Evolutionary conservation across 1,140 invertebrate genomes (phyloP).

Genomic region (Zaprionus inermis): DNA sequence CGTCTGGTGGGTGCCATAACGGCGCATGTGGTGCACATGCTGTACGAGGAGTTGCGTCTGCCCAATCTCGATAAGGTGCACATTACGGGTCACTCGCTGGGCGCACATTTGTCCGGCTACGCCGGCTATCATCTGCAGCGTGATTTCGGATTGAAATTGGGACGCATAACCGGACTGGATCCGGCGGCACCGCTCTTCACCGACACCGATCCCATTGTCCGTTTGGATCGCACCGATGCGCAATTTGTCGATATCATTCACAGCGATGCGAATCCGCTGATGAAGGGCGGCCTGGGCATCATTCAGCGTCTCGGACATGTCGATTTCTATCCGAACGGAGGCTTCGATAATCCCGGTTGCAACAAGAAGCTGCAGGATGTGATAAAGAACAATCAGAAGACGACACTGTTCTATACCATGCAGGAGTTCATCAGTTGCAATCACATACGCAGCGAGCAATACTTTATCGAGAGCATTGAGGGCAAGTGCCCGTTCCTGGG

Average conservation of each 20-base stretch:
- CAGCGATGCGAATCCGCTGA: conserved; percentile 92
- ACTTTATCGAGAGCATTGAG: conserved; percentile 94
- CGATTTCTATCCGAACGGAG: conserved; percentile 96
- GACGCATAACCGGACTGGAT: conserved; percentile 91
- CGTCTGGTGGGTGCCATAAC: conserved; percentile 92
- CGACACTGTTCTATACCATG: conserved; percentile 87
- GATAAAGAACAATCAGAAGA: conserved; percentile 86
- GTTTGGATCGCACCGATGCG: conserved; percentile 93
- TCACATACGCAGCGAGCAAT: conserved; percentile 93
- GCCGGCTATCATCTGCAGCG: conserved; percentile 90
- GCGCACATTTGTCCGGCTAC: conserved; percentile 93
- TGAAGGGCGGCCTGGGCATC: conserved; percentile 93
- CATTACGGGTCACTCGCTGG: conserved; percentile 95
- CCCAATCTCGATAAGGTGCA: conserved; percentile 88
- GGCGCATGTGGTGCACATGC: conserved; percentile 88
- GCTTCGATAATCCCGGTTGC: conserved; percentile 93
- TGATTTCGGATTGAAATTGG: conserved; percentile 88
- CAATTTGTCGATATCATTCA: conserved; percentile 95
- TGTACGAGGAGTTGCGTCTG: conserved; percentile 86
- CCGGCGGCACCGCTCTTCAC: conserved; percentile 97
- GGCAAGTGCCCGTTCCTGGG: conserved; percentile 90
- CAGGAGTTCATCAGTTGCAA: conserved; percentile 92
- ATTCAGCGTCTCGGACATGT: conserved; percentile 92
- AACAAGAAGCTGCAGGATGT: conserved; percentile 89
- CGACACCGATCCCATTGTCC: conserved; percentile 91